Evolutionary conservation across 1,140 invertebrate species (phyloP).

Genomic region (Drosophila nebulosa): DNA sequence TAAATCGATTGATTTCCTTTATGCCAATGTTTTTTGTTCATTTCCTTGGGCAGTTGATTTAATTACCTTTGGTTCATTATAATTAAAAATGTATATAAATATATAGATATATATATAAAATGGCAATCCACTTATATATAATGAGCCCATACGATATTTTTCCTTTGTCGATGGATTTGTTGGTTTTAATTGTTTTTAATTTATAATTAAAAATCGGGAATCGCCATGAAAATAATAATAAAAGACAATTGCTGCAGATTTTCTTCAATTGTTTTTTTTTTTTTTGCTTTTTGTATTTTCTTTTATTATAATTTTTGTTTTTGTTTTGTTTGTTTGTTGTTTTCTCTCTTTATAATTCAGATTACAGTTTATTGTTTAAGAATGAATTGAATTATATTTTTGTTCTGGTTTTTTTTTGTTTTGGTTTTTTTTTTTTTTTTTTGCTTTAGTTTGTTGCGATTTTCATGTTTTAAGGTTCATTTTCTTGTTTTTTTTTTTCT

Average conservation of each 20-base stretch:
- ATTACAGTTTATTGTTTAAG: constrained; percentile 80
- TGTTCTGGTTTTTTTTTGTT: constrained; percentile 40
- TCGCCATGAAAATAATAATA: constrained; percentile 4
- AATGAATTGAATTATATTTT: constrained; percentile 78
- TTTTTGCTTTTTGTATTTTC: constrained; percentile 43
- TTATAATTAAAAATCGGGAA: constrained; percentile 34
- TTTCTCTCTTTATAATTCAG: constrained; percentile 74
- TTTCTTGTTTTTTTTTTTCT: no score
- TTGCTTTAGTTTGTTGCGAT: constrained; percentile 21
- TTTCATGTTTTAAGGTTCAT: constrained; percentile 23
- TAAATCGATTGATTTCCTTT: neutral
- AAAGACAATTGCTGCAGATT: constrained; percentile 13
- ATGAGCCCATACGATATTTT: neutral
- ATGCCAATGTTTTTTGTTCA: neutral
- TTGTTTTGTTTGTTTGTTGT: constrained; percentile 20
- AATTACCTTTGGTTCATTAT: neutral
- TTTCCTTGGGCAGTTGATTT: neutral
- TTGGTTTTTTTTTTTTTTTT: constrained; percentile 20
- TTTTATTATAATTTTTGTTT: constrained; percentile 40
- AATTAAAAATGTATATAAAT: neutral
- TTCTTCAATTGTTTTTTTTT: constrained; percentile 35
- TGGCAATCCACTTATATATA: neutral
- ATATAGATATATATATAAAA: no score
- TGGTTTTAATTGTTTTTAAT: constrained; percentile 2
- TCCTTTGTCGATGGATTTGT: neutral